Evolutionary conservation across 2,888 invertebrate species (phyloP), one percentile per base, ranked within the genome.

Genomic region (Trissonchulus sp.): DNA sequence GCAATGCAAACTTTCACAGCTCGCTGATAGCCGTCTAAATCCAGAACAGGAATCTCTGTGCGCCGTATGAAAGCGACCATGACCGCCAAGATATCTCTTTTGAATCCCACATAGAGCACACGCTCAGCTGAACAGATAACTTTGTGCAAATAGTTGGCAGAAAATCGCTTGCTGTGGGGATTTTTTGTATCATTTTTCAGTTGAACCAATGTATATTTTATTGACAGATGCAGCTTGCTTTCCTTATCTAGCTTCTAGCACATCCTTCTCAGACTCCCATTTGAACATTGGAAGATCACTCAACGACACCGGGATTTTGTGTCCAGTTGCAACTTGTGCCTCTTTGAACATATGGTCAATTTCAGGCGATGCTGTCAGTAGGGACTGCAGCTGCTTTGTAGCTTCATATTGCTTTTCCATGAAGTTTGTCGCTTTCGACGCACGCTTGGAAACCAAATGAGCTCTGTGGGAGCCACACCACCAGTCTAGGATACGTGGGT

Each of bases 241-340:
- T 69, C 71, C n/a, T n/a, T 31, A 34, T 33, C 37, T 15, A 69
- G n/a, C 3, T 8, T 33, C 37, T 15, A 69, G n/a, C 3, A 69
- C 8, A 36, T 69, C 71, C 15, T 36, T 69, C n/a, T 69, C 71
- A 2, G 71, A 35, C 36, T 69, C 71, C 71, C 71, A 69, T 37
- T 69, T 69, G 34, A 31, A 31, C 71, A 69, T 69, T 2, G 71
- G 36, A 3, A 2, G 3, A n/a, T 69, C 71, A 34, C 3, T n/a
- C 36, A 69, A 35, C 8, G 71, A 69, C 35, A 35, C 3, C 71
- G 48, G 48, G n/a, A n/a, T n/a, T 23, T 48, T 48, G 8, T 15
- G 48, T 48, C 48, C 48, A 15, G 8, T 23, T 23, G 48, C 48
- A 48, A 23, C 23, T 48, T 48, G 48, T 15, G 48, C 48, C 8